A percentile compares a stretch with the other conserved stretches of the same genome.
These are phyloP conservation scores for Cheirogaleus major DNA, from an alignment of 2,797 vertebrate genomes.

Conservation along the genomic window DNA sequence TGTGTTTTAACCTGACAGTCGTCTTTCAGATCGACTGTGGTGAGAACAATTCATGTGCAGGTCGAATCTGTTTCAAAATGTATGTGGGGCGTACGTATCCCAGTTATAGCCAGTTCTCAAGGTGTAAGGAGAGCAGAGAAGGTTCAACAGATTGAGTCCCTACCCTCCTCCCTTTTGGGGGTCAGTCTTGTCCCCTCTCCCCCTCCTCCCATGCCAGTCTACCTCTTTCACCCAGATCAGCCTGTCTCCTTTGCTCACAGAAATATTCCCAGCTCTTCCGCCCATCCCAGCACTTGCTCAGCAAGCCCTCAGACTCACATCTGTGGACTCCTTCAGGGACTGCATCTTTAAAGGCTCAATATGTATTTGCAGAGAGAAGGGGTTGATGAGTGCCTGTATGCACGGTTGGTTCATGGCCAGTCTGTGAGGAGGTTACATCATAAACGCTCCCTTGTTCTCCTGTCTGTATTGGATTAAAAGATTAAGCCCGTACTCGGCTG, in stretches of 20 bases:
- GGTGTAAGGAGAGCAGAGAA: no score
- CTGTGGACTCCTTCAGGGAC: not conserved
- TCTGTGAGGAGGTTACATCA: fast-evolving
- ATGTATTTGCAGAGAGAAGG: not conserved
- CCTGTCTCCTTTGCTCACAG: not conserved
- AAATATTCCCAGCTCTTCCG: no score
- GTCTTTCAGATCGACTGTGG: not conserved
- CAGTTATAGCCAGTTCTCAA: fast-evolving
- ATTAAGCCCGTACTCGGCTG: fast-evolving
- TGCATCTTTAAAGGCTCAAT: fast-evolving
- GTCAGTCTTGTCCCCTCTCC: fast-evolving
- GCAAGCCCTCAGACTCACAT: not conserved
- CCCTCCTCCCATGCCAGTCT: fast-evolving
- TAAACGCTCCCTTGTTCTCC: not conserved
- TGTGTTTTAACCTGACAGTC: not conserved
- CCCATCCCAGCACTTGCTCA: no score
- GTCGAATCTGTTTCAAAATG: fast-evolving
- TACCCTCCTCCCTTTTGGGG: fast-evolving
- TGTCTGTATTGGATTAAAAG: no score
- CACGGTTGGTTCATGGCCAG: fast-evolving
- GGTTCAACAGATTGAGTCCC: fast-evolving
- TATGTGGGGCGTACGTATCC: fast-evolving
- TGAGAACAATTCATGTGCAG: fast-evolving
- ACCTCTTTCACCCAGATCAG: not conserved
- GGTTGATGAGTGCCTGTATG: fast-evolving